phyloP scores from a whole-genome alignment of 2,797 vertebrate genomes.

The Gymnothorax reevesii region DNA sequence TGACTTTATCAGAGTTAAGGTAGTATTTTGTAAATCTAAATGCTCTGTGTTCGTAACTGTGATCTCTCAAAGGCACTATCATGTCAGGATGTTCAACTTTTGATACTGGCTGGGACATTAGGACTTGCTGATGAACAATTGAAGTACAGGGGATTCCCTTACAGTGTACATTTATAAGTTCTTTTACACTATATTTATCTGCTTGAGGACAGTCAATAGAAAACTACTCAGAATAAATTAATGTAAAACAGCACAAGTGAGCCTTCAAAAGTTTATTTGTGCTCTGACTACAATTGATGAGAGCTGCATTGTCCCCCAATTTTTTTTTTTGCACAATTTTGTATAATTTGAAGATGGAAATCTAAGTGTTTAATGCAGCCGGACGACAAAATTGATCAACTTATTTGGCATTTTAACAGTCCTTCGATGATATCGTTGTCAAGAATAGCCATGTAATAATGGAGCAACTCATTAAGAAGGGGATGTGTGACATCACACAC shows the following conservation, averaged over 20 bases:
- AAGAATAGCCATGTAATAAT: neutral
- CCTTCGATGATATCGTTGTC: neutral
- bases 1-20: too few relatives aligned
- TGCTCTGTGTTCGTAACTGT: too few relatives aligned
- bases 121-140: neutral
- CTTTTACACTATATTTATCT: neutral
- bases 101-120: neutral
- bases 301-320: neutral
- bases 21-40: neutral
- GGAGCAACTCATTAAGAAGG: neutral
- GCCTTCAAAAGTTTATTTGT: neutral
- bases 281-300: neutral
- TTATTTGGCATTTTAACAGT: neutral
- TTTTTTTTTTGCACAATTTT: neutral
- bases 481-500: neutral
- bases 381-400: neutral
- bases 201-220: neutral
- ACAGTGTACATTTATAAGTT: neutral
- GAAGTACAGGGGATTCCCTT: neutral
- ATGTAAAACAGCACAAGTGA: neutral
- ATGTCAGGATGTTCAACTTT: neutral
- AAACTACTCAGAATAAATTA: neutral
- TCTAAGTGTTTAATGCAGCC: neutral
- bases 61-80: too few relatives aligned
- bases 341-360: neutral